These are phyloP conservation scores for Diglossa cyanea DNA, from an alignment of 2,797 vertebrate genomes.

Conservation along the genomic window DNA sequence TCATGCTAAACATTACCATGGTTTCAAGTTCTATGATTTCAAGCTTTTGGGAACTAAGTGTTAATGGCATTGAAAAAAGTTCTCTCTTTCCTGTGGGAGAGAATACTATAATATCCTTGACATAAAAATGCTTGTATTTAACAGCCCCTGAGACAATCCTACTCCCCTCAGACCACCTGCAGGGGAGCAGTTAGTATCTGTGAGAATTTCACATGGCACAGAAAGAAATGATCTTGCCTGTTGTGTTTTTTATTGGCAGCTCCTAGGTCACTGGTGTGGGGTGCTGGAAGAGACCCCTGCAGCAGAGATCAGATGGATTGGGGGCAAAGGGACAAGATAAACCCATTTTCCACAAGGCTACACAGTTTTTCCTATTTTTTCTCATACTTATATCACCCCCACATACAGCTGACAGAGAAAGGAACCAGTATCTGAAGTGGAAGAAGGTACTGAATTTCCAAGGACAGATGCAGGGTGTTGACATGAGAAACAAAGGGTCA, in stretches of 20 bases:
- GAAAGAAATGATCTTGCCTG: background rate
- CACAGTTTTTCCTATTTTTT: background rate
- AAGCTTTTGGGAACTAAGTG: background rate
- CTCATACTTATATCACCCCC: background rate
- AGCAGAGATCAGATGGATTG: background rate
- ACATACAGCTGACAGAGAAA: background rate
- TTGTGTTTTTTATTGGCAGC: background rate
- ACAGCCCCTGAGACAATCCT: background rate
- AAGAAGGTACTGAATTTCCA: background rate
- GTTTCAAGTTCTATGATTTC: background rate
- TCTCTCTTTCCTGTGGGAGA: background rate
- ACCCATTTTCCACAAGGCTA: background rate
- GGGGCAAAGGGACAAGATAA: background rate
- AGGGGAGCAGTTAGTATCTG: background rate
- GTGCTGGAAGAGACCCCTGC: background rate
- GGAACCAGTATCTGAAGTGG: background rate
- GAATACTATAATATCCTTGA: background rate
- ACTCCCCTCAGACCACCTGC: background rate
- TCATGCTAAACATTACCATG: background rate
- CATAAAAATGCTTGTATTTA: background rate
- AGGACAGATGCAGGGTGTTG: background rate
- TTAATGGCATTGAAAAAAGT: background rate
- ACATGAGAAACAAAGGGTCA: background rate
- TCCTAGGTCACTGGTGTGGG: background rate
- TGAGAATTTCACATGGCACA: background rate